Base-by-base conservation (phyloP, 2,888 invertebrate genomes). In the Blera fallax region DNA sequence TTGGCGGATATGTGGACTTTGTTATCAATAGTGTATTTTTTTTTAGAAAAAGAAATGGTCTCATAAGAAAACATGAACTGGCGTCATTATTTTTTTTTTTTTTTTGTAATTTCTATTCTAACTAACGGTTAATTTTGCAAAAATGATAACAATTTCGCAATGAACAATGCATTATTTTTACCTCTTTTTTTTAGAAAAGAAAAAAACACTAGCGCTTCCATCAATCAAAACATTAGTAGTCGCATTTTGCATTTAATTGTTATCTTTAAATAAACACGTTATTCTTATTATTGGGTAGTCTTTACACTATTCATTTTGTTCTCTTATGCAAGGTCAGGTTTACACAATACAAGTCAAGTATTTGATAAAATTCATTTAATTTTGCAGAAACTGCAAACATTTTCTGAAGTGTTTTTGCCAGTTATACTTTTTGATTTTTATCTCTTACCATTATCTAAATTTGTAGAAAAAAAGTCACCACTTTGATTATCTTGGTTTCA, bases 321-420 rank as follows among this genome's bases (percentile, higher is more conserved):
- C 16, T 7, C 18, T 29, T 64, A 21, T n/a, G 64, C 45, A 48
- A 64, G 64, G 64, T 64, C 48, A 64, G 48, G 62, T 45, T 43
- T 45, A 45, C 16, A 32, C 48, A n/a, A 3, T 32, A 34, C 7
- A 34, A 11, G 2, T n/a, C 29, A 29, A 54, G 43, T 27, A 45
- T 11, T 11, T 27, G 43, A 62, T 18, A 43, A 43, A 27, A 24
- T n/a, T 60, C 27, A 1, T n/a, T 24, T 21, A 10, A 14, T 45
- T 58, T 16, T 34, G 58, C 29, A 37, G 16, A 27, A 14, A 32
- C 11, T 64, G n/a, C 18, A 10, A 64, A 43, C n/a, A 14, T 29
- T 11, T 24, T 64, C 11, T 32, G 1, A 48, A 34, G 34, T 48
- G 32, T 14, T 64, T n/a, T 16, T 34, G 21, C n/a, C 34, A 1